These are phyloP conservation scores for Chamaetylas fuelleborni DNA, from an alignment of 2,113 vertebrate species.

Conservation along the genomic window DNA sequence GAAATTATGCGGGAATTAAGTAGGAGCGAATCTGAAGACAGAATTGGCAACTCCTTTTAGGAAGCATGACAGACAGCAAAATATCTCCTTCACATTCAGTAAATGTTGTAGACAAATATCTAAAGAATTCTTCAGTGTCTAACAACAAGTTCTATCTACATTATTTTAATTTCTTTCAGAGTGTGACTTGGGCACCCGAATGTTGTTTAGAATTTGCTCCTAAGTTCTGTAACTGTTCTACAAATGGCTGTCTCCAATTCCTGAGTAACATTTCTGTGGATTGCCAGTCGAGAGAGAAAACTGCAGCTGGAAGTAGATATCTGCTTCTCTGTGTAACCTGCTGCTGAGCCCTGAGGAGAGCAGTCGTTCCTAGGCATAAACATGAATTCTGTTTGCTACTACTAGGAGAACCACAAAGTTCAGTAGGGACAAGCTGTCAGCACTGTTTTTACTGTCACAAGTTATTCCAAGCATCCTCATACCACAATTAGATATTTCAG, in stretches of 20 bases:
- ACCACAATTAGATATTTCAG: not conserved
- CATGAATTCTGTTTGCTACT: not conserved
- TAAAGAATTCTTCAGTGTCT: not conserved
- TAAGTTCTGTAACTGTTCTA: not conserved
- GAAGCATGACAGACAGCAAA: not conserved
- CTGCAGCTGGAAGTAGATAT: not conserved
- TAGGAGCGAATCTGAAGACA: rapidly evolving
- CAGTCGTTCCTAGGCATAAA: not conserved
- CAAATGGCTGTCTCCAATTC: not conserved
- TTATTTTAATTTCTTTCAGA: not conserved
- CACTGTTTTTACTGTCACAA: not conserved
- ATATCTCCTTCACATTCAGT: not conserved
- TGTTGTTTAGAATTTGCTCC: not conserved
- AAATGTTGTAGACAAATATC: not conserved
- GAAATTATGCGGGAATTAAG: not conserved
- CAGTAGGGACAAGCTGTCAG: not conserved
- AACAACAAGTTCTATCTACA: not conserved
- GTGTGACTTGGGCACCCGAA: not conserved
- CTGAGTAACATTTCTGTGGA: not conserved
- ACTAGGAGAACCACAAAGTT: not conserved
- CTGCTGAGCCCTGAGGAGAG: not conserved
- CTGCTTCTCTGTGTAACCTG: not conserved
- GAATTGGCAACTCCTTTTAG: not conserved
- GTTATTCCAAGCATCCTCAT: not conserved
- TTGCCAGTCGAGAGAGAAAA: not conserved